Base-by-base conservation (phyloP, 2,888 invertebrate species). In the Amiota mariae region DNA sequence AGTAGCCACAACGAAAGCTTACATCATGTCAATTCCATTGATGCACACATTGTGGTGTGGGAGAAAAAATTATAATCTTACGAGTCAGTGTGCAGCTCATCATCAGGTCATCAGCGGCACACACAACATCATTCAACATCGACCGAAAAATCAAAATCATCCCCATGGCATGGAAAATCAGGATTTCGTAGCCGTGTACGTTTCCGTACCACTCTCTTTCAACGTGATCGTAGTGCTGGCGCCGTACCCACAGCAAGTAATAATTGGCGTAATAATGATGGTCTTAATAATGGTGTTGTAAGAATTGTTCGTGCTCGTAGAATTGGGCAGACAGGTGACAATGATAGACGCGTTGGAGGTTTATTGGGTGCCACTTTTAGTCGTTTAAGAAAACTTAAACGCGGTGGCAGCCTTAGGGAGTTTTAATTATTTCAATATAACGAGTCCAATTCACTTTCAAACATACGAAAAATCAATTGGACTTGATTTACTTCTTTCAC, bases 41-140 rank as follows among this genome's bases (percentile, higher is more conserved):
- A 96, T 91, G 96, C 97, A 15, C 96, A 97, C 90, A 94, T 97
- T 85, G 94, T 97, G 77, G 93, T 97, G 68, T 97, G 97, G 97
- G 97, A 97, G 90, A 94, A 94, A 91, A 95, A 95, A 87, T 92
- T 94, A 91, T 94, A 93, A 93, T 89, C 88, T 75, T 81, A 82
- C 87, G 88, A 85, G 86, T 80, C 79, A 77, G 87, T 81, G 85
- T 87, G 88, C 74, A n/a, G 13, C 36, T 36, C 36, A 36, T 36
- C 36, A 36, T 36, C 36, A 36, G 1, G 77, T 75, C 84, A 84
- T 51, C 85, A 85, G n/a, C 82, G 77, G 20, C 84, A 81, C 9
- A 68, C 77, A 36, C 36, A 36, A 6, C 6, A 6, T 36, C 20
- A 75, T 75, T 10, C 81, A 83, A 12, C 73, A 76, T 66, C 79